A percentile compares a stretch with the other conserved stretches of the same genome.
These are phyloP conservation scores for Oceanites oceanicus DNA, from an alignment of 2,113 vertebrate species.

Conservation along the genomic window DNA sequence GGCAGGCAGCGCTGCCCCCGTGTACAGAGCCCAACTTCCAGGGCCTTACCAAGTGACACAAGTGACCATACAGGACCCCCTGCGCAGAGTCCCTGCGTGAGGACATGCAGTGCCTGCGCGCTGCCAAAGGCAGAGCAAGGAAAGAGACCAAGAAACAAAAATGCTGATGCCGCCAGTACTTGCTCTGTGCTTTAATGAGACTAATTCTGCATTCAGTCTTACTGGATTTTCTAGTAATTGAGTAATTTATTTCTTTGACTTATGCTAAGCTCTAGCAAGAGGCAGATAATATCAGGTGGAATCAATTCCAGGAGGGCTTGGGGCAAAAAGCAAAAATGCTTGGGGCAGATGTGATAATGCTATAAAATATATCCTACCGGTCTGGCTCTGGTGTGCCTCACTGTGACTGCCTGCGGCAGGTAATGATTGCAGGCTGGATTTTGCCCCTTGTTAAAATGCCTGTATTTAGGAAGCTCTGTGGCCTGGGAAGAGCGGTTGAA, in stretches of 20 bases:
- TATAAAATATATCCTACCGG: neutral
- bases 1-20: slow-evolving; percentile 73
- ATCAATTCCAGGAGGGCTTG: neutral
- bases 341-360: neutral
- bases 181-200: neutral
- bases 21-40: slow-evolving; percentile 80
- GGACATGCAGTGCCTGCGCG: fast-evolving
- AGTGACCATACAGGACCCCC: neutral
- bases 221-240: slow-evolving; percentile 1
- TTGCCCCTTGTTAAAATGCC: neutral
- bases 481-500: neutral
- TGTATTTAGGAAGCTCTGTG: neutral
- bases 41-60: slow-evolving; percentile 73
- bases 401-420: neutral
- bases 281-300: neutral
- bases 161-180: neutral
- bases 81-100: neutral
- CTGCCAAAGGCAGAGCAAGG: neutral
- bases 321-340: neutral
- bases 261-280: neutral
- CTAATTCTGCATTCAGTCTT: neutral
- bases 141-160: neutral
- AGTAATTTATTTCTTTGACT: neutral
- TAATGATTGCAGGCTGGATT: neutral
- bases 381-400: neutral